Percentiles rank a stretch among this genome's conserved stretches.
These are phyloP conservation scores for Myiopsitta monachus DNA, from an alignment of 2,113 vertebrate genomes.

Conservation along the genomic window DNA sequence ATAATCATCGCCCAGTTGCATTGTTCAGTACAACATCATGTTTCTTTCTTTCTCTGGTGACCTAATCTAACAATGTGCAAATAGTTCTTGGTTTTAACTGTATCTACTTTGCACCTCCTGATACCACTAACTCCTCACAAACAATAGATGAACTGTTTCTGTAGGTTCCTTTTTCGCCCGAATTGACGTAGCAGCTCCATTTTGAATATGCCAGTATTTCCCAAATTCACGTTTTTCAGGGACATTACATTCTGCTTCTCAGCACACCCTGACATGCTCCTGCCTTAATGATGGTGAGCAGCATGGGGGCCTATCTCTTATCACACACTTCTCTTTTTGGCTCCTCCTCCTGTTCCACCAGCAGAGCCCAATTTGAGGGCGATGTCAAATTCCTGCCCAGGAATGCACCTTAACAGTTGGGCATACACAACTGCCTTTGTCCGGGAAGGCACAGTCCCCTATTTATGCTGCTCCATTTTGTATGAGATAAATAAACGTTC, in stretches of 20 bases:
- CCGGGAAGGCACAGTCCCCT: neutral
- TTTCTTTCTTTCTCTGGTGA: neutral
- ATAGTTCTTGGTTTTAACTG: neutral
- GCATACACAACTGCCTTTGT: rapidly evolving
- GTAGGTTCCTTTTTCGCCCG: neutral
- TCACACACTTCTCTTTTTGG: rapidly evolving
- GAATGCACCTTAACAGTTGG: rapidly evolving
- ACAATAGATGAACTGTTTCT: neutral
- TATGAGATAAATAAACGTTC: neutral
- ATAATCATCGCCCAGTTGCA: neutral
- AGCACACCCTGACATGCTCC: neutral
- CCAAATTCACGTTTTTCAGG: neutral
- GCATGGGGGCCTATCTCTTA: rapidly evolving
- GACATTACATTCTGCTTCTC: neutral
- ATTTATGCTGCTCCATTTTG: neutral
- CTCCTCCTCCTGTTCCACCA: neutral
- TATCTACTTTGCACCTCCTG: neutral
- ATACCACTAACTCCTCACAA: neutral
- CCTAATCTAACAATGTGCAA: neutral
- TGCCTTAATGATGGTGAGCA: neutral
- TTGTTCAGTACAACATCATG: neutral
- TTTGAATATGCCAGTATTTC: neutral
- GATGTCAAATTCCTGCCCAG: neutral
- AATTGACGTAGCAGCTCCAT: neutral
- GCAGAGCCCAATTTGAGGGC: neutral